Evolutionary conservation across 1,140 invertebrate genomes (phyloP).

Genomic region (Nephila pilipes): DNA sequence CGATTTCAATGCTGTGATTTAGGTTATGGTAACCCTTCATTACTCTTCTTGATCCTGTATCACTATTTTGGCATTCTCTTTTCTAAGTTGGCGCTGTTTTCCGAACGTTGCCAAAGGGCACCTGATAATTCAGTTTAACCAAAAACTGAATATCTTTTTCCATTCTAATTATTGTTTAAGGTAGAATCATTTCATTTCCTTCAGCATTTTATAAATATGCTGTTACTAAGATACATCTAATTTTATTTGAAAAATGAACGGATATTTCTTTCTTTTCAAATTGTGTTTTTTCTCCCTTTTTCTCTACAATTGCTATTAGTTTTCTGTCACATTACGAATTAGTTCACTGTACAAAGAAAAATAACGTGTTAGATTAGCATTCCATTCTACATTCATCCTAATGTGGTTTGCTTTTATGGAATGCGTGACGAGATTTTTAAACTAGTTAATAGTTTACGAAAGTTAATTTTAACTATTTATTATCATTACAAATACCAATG

Average conservation of each 20-base stretch:
- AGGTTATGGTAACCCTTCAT: too few species aligned
- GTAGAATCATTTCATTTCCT: too few species aligned
- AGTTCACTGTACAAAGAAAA: neutral
- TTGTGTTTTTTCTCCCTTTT: neutral
- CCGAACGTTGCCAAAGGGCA: too few species aligned
- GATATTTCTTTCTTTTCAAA: neutral
- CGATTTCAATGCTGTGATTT: too few species aligned
- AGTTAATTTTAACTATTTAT: neutral
- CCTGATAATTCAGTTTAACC: too few species aligned
- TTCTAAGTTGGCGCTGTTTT: too few species aligned
- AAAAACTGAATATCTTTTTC: too few species aligned
- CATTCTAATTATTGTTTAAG: too few species aligned
- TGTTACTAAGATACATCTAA: neutral
- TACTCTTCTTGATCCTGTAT: too few species aligned
- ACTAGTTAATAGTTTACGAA: neutral
- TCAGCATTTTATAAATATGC: neutral
- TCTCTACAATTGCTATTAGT: neutral
- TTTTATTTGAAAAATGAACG: too few species aligned
- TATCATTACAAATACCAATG: neutral
- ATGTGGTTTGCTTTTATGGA: neutral
- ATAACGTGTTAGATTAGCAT: neutral
- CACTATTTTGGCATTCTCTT: too few species aligned
- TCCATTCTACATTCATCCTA: neutral
- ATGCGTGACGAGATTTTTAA: neutral
- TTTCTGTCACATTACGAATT: neutral